Conservation (phyloP, 2,113 vertebrate species). For the Beaufortia kweichowensis region DNA sequence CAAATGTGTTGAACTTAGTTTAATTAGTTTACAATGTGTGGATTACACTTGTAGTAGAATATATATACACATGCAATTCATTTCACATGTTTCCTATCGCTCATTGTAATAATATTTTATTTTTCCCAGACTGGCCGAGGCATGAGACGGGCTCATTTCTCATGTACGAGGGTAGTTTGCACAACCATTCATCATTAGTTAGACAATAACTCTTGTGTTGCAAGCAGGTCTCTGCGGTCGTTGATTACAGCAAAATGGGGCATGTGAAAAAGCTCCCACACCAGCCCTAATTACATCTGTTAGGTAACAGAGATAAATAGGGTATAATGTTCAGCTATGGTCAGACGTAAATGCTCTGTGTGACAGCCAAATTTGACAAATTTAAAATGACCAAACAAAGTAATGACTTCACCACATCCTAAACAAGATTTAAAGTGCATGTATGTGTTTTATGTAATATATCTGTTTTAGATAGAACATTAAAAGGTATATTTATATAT, state of each 20-base stretch:
- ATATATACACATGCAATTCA: not conserved
- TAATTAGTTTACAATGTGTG: not conserved
- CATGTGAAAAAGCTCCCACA: conserved; percentile 33
- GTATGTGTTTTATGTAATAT: not conserved
- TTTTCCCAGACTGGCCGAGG: conserved; percentile 3
- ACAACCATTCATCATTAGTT: conserved; percentile 50
- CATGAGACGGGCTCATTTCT: conserved; percentile 52
- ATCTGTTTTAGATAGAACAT: not conserved
- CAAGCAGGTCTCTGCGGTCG: conserved; percentile 29
- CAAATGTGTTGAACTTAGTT: not conserved
- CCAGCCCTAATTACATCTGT: conserved; percentile 38
- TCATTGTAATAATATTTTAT: conserved; percentile 27
- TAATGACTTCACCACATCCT: not conserved
- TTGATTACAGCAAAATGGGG: conserved; percentile 48
- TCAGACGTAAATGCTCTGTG: conserved; percentile 13
- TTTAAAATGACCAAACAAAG: conserved; percentile 5
- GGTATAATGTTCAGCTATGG: conserved; percentile 4
- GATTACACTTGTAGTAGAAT: no score
- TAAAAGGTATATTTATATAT: not conserved
- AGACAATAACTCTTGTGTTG: conserved; percentile 29
- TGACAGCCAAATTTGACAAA: conserved; percentile 5
- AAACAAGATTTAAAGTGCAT: not conserved
- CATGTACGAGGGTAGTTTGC: conserved; percentile 44
- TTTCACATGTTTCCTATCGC: conserved; percentile 21
- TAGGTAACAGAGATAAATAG: conserved; percentile 34